Evolutionary conservation across 1,140 invertebrate genomes (phyloP).

Genomic region (Apolygus lucorum): DNA sequence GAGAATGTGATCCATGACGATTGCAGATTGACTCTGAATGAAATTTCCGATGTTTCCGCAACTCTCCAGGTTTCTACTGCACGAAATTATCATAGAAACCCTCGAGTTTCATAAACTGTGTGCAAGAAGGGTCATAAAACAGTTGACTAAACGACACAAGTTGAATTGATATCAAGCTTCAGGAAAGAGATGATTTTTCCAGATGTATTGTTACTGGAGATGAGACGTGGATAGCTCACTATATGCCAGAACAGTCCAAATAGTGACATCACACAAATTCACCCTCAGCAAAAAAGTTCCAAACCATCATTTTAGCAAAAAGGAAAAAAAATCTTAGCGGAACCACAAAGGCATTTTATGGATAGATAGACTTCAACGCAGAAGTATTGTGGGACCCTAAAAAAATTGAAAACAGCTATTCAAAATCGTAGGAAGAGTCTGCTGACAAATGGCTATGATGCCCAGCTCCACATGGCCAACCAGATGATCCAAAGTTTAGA

Average conservation of each 20-base stretch:
- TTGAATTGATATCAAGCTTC: background rate
- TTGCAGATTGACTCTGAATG: background rate
- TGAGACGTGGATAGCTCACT: constrained; percentile 30
- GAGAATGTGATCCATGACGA: too few species aligned
- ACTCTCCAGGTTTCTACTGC: constrained; percentile 21
- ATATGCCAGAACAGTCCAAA: constrained; percentile 30
- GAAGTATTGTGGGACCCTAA: too few species aligned
- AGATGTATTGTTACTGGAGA: constrained; percentile 14
- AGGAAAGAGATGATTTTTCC: background rate
- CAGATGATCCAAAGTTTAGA: too few species aligned
- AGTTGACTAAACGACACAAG: constrained; percentile 28
- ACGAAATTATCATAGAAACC: constrained; percentile 25
- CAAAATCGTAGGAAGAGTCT: too few species aligned
- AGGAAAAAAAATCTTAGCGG: background rate
- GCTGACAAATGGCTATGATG: too few species aligned
- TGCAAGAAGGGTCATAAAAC: constrained; percentile 27
- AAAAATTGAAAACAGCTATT: too few species aligned
- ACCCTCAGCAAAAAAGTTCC: constrained; percentile 7
- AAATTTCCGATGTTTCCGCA: constrained; percentile 17
- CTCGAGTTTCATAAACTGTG: constrained; percentile 26
- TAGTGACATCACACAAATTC: constrained; percentile 23
- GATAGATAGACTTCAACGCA: too few species aligned
- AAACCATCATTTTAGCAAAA: background rate
- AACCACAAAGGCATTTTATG: too few species aligned
- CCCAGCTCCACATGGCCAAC: too few species aligned